phyloP scores from a whole-genome alignment of 2,888 invertebrate genomes.

The Ephialtes manifestator region DNA sequence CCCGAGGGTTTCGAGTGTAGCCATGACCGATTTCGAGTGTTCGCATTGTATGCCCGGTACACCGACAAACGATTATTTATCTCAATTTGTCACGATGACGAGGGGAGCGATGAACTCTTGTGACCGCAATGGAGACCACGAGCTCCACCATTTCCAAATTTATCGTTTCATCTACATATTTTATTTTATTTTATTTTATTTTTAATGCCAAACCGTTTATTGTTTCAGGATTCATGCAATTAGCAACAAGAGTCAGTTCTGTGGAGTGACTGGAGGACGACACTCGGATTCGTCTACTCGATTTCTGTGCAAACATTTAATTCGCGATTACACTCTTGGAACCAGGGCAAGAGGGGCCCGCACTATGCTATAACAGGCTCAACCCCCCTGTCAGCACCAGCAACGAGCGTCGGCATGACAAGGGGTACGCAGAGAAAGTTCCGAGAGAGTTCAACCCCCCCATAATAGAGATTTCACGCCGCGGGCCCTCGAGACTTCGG shows the following conservation, averaged over 20 bases:
- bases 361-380: constrained; percentile 66
- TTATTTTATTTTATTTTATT: constrained; percentile 4
- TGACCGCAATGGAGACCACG: constrained; percentile 58
- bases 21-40: constrained; percentile 80
- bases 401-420: constrained; percentile 55
- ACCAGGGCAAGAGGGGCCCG: constrained; percentile 68
- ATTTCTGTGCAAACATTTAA: constrained; percentile 82
- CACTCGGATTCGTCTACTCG: constrained; percentile 59
- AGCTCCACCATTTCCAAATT: neutral
- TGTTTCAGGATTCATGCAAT: constrained; percentile 44
- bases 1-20: constrained; percentile 73
- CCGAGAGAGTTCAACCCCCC: constrained; percentile 68
- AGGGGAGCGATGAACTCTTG: constrained; percentile 53
- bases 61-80: constrained; percentile 82
- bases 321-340: constrained; percentile 83
- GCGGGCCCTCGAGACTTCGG: constrained; percentile 81
- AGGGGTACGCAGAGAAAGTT: constrained; percentile 37
- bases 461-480: constrained; percentile 86
- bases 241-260: neutral
- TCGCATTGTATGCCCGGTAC: constrained; percentile 72
- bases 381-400: constrained; percentile 77
- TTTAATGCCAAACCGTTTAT: constrained; percentile 8
- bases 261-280: constrained; percentile 24
- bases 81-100: constrained; percentile 81
- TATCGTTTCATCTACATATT: neutral